A percentile compares a stretch with the other conserved stretches of the same genome.
Conservation (phyloP, 2,888 invertebrate species). For the Lamproptera curius region DNA sequence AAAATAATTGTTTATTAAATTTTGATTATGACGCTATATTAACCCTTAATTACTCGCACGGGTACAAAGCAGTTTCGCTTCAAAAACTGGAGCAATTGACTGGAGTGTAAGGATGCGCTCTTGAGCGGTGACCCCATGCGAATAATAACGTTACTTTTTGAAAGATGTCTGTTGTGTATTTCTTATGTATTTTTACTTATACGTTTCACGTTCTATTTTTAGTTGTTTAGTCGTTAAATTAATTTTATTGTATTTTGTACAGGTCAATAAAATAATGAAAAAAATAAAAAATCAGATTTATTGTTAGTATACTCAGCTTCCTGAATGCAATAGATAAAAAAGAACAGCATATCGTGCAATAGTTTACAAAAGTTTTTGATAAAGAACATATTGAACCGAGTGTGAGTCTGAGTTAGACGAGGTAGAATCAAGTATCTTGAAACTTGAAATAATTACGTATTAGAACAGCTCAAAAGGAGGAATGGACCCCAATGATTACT, state of each 20-base stretch:
- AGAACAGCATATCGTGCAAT: background rate
- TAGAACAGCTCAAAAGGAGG: slow-evolving; percentile 13
- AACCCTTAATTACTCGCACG: too few species aligned
- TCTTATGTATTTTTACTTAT: slow-evolving; percentile 17
- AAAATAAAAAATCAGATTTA: too few species aligned
- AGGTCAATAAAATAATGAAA: too few species aligned
- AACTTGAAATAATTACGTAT: slow-evolving; percentile 9
- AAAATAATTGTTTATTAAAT: too few species aligned
- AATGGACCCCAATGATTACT: slow-evolving; percentile 8
- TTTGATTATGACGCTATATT: too few species aligned
- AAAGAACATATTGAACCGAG: background rate
- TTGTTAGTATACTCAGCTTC: too few species aligned
- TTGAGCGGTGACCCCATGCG: slow-evolving; percentile 26
- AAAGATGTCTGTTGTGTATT: slow-evolving; percentile 21
- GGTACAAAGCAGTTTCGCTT: too few species aligned
- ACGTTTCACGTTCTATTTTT: too few species aligned
- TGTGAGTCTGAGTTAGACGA: background rate
- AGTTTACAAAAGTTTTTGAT: background rate
- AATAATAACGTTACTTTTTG: slow-evolving; percentile 22
- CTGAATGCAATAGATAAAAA: background rate
- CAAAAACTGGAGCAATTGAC: too few species aligned
- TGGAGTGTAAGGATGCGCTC: too few species aligned
- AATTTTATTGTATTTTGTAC: too few species aligned
- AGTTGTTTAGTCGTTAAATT: too few species aligned
- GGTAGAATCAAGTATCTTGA: background rate